Evolutionary conservation across 2,888 invertebrate species (phyloP), one percentile per base, ranked within the genome.

Genomic region (Dasypolia templi): DNA sequence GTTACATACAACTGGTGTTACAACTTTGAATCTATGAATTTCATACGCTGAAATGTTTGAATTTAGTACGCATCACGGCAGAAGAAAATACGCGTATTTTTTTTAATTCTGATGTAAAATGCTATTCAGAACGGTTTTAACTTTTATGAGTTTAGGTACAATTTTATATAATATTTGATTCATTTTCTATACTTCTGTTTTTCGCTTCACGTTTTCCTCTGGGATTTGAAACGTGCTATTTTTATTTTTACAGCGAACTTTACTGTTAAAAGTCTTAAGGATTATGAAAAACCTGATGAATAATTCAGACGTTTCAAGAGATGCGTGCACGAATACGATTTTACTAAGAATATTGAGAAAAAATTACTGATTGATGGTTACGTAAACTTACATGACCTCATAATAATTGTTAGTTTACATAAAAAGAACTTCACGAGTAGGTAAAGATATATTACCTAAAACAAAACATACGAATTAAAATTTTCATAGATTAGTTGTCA

Each of bases 21-120:
- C 88, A 83, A 89, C 87, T 87, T 88, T 88, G 89, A 90, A 91
- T 91, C 91, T 89, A 87, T 87, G 89, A 91, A 91, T 89, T 90
- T 88, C 87, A 86, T 82, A 62, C 84, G 80, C 86, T 87, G 82
- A 87, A 88, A 83, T 77, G 67, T 77, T 79, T 72, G 58, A 87
- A 79, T 67, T 81, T 58, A 67, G 3, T 61, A 53, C 51, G 72
- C 63, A 64, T 58, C 44, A 12, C 12, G 22, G 46, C 51, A 32
- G 32, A 75, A 32, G 32, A 75, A 78, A 78, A 67, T 19, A n/a
- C n/a, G n/a, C n/a, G n/a, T n/a, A n/a, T n/a, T n/a, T n/a, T n/a
- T 2, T 12, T 1, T 11, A 1, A n/a, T 29, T 49, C 17, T 42
- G 0, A 44, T 11, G 11, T 29, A 32, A 42, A 32, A 58, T 32